phyloP scores from a whole-genome alignment of 2,888 invertebrate species.

The Bombyx huttoni region DNA sequence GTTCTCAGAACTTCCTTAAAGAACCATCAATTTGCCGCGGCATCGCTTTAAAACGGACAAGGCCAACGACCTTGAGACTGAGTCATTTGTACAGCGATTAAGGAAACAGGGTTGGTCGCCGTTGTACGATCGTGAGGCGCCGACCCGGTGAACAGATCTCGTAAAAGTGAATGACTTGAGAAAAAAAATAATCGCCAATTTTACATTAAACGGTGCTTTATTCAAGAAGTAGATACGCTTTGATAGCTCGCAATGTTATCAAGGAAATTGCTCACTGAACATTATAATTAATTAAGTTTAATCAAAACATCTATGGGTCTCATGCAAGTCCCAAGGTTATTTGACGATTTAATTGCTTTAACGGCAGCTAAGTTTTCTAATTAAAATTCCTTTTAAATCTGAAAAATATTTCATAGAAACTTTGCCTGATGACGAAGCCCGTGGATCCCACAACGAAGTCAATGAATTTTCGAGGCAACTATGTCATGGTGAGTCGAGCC shows the following conservation, averaged over 20 bases:
- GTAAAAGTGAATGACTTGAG: neutral
- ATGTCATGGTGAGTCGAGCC: neutral
- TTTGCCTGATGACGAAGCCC: neutral
- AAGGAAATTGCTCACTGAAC: neutral
- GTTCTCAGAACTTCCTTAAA: conserved; percentile 38
- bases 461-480: neutral
- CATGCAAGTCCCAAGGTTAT: too few species aligned
- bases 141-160: neutral
- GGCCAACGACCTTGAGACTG: conserved; percentile 39
- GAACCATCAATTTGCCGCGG: conserved; percentile 33
- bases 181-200: neutral
- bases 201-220: neutral
- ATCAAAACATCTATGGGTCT: too few species aligned
- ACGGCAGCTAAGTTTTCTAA: neutral
- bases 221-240: neutral
- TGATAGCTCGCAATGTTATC: neutral
- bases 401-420: neutral
- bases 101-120: conserved; percentile 18
- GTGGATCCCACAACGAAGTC: neutral
- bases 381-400: neutral
- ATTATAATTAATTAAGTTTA: neutral
- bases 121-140: conserved; percentile 1
- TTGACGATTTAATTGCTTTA: too few species aligned
- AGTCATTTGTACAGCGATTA: conserved; percentile 30
- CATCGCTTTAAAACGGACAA: conserved; percentile 21